These are phyloP conservation scores for Idaea biselata DNA, from an alignment of 2,888 invertebrate species.

Conservation along the genomic window DNA sequence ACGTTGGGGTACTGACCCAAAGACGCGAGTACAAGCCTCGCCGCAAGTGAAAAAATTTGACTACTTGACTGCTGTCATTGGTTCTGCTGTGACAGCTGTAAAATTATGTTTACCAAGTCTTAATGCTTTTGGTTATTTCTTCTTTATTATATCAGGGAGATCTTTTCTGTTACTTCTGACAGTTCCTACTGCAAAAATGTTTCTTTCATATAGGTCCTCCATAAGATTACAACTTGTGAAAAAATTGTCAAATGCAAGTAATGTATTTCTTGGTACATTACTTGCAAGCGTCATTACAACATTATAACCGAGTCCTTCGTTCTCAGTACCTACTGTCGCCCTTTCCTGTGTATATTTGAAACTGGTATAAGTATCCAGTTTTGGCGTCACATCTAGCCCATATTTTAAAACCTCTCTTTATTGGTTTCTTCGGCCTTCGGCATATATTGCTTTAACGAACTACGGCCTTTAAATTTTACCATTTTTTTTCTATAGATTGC, in stretches of 20 bases:
- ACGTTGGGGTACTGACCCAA: no score
- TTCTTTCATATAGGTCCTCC: constrained; percentile 10
- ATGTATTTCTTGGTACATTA: constrained; percentile 16
- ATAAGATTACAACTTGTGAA: constrained; percentile 14
- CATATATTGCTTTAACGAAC: constrained; percentile 17
- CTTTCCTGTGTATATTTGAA: constrained; percentile 20
- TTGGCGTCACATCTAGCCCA: no score
- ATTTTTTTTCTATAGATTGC: constrained; percentile 18
- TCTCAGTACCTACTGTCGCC: constrained; percentile 10
- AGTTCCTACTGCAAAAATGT: constrained; percentile 31
- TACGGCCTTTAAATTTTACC: constrained; percentile 17
- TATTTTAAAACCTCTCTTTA: constrained; percentile 17
- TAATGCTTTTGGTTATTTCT: constrained; percentile 29
- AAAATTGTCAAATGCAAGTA: constrained; percentile 17
- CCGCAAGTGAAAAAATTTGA: no score
- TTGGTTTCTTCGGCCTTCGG: constrained; percentile 16
- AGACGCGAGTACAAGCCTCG: no score
- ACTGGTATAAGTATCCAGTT: constrained; percentile 20
- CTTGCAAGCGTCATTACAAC: constrained; percentile 14
- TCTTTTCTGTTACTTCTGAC: constrained; percentile 34
- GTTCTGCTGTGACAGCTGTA: constrained; percentile 32
- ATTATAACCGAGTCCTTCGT: constrained; percentile 15
- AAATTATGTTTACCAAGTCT: constrained; percentile 35
- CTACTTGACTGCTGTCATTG: constrained; percentile 30
- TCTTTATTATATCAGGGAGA: constrained; percentile 32